A percentile compares a stretch with the other conserved stretches of the same genome.
Conservation (phyloP, 2,797 vertebrate genomes). For the Meriones psammophilus region DNA sequence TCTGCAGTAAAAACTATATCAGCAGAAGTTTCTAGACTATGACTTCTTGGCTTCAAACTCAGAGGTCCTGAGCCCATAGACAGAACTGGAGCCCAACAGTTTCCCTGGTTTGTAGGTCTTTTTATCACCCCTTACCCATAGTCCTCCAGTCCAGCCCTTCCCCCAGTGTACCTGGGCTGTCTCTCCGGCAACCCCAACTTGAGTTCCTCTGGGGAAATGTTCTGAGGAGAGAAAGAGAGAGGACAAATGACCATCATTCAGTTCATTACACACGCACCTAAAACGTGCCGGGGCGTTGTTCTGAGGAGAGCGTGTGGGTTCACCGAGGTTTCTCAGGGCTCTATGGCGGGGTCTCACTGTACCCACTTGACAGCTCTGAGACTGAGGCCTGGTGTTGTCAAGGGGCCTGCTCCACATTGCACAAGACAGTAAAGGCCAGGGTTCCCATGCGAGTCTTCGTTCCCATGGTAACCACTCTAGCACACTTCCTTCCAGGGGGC, state of each 20-base stretch:
- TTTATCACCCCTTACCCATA: not conserved
- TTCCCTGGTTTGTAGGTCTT: not conserved
- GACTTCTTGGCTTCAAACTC: not conserved
- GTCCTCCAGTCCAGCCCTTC: not conserved
- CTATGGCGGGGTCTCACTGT: not conserved
- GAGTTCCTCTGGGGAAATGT: constrained; percentile 93
- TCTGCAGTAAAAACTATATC: constrained; percentile 6
- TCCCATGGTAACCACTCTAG: constrained; percentile 26
- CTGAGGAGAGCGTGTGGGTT: not conserved
- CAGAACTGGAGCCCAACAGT: not conserved
- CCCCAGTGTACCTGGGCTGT: constrained; percentile 92
- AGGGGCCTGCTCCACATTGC: not conserved
- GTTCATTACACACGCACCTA: not conserved
- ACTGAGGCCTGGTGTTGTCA: constrained; percentile 35
- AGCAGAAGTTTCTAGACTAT: not conserved
- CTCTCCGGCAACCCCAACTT: constrained; percentile 92
- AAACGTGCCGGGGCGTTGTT: not conserved
- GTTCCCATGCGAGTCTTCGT: constrained; percentile 33
- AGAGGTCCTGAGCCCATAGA: not conserved
- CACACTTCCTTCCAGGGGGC: not conserved
- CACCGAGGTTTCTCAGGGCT: not conserved
- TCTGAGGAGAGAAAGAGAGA: constrained; percentile 83
- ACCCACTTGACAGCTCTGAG: constrained; percentile 14
- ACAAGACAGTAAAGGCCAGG: not conserved
- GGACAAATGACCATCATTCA: constrained; percentile 8